These are phyloP conservation scores for Caenorhabditis sinica DNA, from an alignment of 2,888 invertebrate species.

Conservation along the genomic window DNA sequence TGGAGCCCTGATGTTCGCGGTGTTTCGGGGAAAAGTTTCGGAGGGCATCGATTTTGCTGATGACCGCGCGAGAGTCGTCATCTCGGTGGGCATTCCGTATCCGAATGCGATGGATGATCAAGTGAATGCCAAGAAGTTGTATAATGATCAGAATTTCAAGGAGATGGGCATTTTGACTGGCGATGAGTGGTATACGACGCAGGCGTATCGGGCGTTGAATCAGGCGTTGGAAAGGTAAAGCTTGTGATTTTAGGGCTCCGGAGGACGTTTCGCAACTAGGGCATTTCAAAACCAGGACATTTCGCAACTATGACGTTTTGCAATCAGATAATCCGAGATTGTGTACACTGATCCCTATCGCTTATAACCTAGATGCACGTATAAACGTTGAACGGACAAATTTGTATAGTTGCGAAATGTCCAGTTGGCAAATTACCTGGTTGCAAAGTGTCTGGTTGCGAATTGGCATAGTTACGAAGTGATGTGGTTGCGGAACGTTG, in stretches of 20 bases:
- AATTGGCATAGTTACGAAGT: no score
- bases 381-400: no score
- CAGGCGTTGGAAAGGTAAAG: conserved; percentile 88
- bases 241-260: neutral
- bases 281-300: no score
- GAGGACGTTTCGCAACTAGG: no score
- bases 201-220: conserved; percentile 89
- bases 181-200: conserved; percentile 87
- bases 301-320: no score
- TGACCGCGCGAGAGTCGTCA: conserved; percentile 89
- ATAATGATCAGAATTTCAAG: conserved; percentile 86
- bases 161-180: conserved; percentile 86
- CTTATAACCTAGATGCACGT: no score
- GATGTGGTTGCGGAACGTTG: no score
- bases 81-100: conserved; percentile 89
- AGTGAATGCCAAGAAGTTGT: conserved; percentile 87
- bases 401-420: no score
- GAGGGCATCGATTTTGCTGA: conserved; percentile 92
- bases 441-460: no score
- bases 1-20: conserved; percentile 89
- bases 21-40: conserved; percentile 87
- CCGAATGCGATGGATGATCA: conserved; percentile 87
- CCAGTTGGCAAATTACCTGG: no score
- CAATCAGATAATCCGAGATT: no score
- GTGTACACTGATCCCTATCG: no score